A percentile compares a stretch with the other conserved stretches of the same genome.
phyloP scores from a whole-genome alignment of 2,797 vertebrate species.

The Carapus acus region DNA sequence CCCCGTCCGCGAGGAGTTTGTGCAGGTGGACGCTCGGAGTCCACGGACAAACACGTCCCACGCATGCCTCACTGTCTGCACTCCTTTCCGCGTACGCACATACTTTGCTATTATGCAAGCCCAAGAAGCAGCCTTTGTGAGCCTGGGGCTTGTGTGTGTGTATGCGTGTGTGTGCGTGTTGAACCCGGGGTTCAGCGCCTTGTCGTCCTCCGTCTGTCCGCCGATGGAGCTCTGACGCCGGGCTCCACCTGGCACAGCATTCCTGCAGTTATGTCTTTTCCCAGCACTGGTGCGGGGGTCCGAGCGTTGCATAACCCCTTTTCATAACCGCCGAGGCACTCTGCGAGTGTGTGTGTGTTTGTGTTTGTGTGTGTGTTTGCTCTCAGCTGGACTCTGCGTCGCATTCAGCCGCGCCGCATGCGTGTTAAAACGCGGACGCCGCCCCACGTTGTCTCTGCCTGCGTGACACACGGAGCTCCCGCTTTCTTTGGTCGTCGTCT shows the following conservation, averaged over 20 bases:
- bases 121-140: too few species aligned
- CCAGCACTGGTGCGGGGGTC: constrained; percentile 17
- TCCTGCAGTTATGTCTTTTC: constrained; percentile 5
- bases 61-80: too few species aligned
- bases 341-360: constrained; percentile 19
- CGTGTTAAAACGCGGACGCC: constrained; percentile 4
- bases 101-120: too few species aligned
- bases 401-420: constrained; percentile 4
- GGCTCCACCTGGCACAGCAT: constrained; percentile 21
- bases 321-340: constrained; percentile 22
- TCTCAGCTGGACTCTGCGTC: constrained; percentile 13
- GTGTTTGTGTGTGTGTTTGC: constrained; percentile 12
- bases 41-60: too few species aligned
- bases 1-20: too few species aligned
- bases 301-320: constrained; percentile 38
- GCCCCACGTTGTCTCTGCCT: constrained; percentile 1
- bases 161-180: too few species aligned
- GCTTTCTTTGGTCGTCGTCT: constrained; percentile 9
- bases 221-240: not conserved
- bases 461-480: not conserved
- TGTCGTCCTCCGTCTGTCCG: too few species aligned
- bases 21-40: too few species aligned
- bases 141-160: too few species aligned
- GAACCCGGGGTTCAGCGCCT: too few species aligned
- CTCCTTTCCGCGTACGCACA: too few species aligned